Evolutionary conservation across 2,797 vertebrate genomes (phyloP).

Genomic region (Darevskia mixta): DNA sequence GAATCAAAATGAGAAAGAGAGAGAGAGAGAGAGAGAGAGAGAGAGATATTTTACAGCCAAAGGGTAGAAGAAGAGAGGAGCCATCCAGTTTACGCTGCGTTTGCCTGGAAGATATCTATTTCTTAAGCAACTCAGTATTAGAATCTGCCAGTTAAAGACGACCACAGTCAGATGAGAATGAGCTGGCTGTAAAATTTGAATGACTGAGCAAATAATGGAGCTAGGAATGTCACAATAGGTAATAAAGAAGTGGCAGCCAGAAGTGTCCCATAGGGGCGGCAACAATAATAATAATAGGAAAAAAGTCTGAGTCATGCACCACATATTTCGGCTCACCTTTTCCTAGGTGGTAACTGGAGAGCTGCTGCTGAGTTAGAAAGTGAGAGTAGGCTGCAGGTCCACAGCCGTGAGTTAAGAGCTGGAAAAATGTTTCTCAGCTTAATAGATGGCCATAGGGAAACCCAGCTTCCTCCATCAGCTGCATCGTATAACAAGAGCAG

Average conservation of each 20-base stretch:
- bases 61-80: neutral
- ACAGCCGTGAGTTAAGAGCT: neutral
- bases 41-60: neutral
- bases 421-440: neutral
- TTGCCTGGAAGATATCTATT: neutral
- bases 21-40: no score
- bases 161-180: neutral
- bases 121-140: neutral
- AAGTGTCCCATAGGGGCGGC: neutral
- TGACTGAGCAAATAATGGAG: neutral
- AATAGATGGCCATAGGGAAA: neutral
- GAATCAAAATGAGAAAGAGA: no score
- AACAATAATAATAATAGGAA: neutral
- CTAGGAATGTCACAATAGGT: neutral
- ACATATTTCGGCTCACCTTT: neutral
- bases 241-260: neutral
- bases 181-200: no score
- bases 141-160: neutral
- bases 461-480: neutral
- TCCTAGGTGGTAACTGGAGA: neutral
- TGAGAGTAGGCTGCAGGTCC: neutral
- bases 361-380: neutral
- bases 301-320: neutral
- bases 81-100: neutral
- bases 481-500: neutral